Evolutionary conservation across 2,113 vertebrate genomes (phyloP), one percentile per base, ranked within the genome.

Genomic region (Clupea harengus): DNA sequence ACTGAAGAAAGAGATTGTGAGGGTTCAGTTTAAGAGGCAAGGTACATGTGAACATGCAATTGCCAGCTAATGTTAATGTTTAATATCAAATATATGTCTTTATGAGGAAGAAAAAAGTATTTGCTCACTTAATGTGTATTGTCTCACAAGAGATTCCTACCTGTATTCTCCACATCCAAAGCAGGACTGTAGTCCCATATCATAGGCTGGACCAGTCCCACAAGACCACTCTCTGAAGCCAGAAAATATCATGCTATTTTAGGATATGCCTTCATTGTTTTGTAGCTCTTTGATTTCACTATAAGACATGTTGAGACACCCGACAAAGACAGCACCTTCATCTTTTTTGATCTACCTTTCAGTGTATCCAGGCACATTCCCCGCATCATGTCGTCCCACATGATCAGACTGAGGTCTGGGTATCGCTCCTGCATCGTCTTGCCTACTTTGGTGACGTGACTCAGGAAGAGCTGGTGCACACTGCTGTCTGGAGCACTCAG

Each of bases 331-430:
- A 75, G 67, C 67, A 28, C 25, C 67, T 32, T 17, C 72, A 11
- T 78, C 28, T 78, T 4, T 78, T n/a, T 9, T 8, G 0, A 5
- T 11, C 15, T 78, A 98, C 98, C 98, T 96, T 94, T 92, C 44
- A 99, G 90, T 0, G 91, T 93, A 45, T 96, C 94, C 82, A 92
- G 92, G 13, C 91, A 95, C 81, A 97, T 96, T 25, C 89, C 93
- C 83, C 98, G 95, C 81, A 99, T 95, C 98, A 99, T 98, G 88
- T 99, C 98, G 1, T 99, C 98, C 98, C 98, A 99, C 92, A 98
- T 93, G 1, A 99, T 90, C 47, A 97, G 92, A 0, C 80, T 95
- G 44, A 97, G 93, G 7, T 81, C 17, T 0, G 98, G 96, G 90
- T 96, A 95, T 0, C 44, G 90, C 0, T 93, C 91, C 83, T 87